Evolutionary conservation across 2,888 invertebrate species (phyloP).

Genomic region (Brachyptera risi): DNA sequence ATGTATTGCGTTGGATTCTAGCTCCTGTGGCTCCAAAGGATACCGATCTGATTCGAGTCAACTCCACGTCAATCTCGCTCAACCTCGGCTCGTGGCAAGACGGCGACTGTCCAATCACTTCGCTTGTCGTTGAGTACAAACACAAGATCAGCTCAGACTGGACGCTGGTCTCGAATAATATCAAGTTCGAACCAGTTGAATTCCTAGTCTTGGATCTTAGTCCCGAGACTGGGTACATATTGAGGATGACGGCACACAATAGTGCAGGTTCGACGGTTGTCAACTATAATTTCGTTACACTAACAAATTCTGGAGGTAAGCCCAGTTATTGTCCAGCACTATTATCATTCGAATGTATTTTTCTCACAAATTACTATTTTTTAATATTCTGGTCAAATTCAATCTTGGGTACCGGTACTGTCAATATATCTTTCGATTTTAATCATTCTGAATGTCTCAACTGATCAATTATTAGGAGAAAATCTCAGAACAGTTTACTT

Average conservation of each 20-base stretch:
- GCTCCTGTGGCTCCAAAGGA: conserved; percentile 45
- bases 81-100: conserved; percentile 44
- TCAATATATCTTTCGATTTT: no score
- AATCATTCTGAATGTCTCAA: no score
- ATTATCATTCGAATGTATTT: conserved; percentile 30
- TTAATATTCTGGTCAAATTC: no score
- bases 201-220: conserved; percentile 37
- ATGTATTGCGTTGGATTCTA: no score
- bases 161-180: conserved; percentile 36
- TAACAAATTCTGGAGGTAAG: conserved; percentile 37
- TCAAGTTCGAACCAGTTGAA: conserved; percentile 36
- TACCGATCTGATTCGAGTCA: conserved; percentile 42
- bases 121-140: conserved; percentile 43
- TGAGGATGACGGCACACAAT: conserved; percentile 39
- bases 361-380: conserved; percentile 27
- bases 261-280: conserved; percentile 38
- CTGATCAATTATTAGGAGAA: no score
- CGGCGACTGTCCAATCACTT: conserved; percentile 45
- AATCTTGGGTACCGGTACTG: no score
- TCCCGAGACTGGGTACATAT: conserved; percentile 38
- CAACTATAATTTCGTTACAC: conserved; percentile 39
- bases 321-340: conserved; percentile 25
- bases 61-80: conserved; percentile 44
- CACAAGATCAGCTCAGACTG: conserved; percentile 32
- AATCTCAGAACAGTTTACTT: no score